Conservation (phyloP, 35 echinoderm and acorn worm genomes). For the Ophioderma brevispina region DNA sequence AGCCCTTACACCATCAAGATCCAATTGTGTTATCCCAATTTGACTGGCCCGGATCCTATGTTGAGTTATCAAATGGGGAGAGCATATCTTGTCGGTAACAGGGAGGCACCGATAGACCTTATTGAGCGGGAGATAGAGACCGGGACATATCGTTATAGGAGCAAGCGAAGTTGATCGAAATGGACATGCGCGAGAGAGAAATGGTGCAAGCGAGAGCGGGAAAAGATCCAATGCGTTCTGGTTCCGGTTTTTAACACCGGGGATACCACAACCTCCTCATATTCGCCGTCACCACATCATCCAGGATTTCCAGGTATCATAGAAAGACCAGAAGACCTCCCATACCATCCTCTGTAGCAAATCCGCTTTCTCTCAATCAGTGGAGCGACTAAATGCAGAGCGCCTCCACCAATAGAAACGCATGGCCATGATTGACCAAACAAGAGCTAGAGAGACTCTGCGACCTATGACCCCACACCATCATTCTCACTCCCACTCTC, state of each 20-base stretch:
- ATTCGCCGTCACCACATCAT: constrained; percentile 4
- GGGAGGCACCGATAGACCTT: constrained; percentile 91
- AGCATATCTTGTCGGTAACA: constrained; percentile 63
- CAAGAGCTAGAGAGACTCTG: not conserved
- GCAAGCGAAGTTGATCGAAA: constrained; percentile 46
- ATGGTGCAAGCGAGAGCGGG: constrained; percentile 65
- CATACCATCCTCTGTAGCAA: not conserved
- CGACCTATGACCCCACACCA: constrained; percentile 78
- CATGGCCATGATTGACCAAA: constrained; percentile 56
- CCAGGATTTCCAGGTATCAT: not conserved
- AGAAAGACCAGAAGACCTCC: not conserved
- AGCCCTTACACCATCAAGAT: not conserved
- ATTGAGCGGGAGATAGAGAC: constrained; percentile 89
- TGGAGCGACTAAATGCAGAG: constrained; percentile 80
- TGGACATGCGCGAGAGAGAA: constrained; percentile 60
- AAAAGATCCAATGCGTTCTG: constrained; percentile 59
- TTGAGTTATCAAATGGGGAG: constrained; percentile 82
- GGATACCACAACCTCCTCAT: not conserved
- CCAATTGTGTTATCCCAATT: constrained; percentile 18
- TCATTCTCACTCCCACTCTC: constrained; percentile 93
- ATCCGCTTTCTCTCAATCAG: constrained; percentile 29
- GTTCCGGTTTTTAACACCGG: constrained; percentile 59
- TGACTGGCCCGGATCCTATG: constrained; percentile 95
- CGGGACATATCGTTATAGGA: constrained; percentile 68
- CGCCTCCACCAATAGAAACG: constrained; percentile 78